Evolutionary conservation across 2,888 invertebrate species (phyloP).

Genomic region (Nemurella pictetii): DNA sequence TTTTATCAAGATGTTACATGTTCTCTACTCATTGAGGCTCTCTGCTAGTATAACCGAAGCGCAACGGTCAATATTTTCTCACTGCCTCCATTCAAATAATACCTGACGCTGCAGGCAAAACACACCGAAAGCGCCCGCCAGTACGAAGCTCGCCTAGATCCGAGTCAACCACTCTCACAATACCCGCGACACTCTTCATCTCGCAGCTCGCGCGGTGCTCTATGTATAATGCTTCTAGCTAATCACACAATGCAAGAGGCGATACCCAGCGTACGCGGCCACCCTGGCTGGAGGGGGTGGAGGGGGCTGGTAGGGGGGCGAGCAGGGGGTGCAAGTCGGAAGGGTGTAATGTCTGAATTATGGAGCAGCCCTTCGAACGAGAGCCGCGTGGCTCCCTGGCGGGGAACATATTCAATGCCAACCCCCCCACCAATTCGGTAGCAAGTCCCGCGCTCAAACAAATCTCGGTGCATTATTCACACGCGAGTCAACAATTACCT

Average conservation of each 20-base stretch:
- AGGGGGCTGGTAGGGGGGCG: not conserved
- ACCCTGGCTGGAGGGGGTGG: not conserved
- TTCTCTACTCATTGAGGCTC: no score
- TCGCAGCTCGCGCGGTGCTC: not conserved
- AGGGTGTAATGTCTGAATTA: conserved; percentile 27
- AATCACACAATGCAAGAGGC: not conserved
- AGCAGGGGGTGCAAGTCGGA: not conserved
- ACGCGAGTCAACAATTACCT: conserved; percentile 26
- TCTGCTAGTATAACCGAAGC: no score
- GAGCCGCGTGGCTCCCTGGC: not conserved
- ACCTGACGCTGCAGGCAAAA: no score
- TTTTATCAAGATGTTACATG: no score
- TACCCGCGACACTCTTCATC: not conserved
- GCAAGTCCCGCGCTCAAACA: not conserved
- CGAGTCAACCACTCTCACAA: not conserved
- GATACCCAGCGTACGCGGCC: not conserved
- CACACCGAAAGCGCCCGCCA: no score
- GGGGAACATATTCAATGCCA: not conserved
- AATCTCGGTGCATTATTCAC: conserved; percentile 30
- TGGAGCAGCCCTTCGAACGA: not conserved
- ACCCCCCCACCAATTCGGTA: not conserved
- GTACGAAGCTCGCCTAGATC: no score
- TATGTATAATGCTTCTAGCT: not conserved
- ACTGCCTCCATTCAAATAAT: no score
- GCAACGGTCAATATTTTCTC: no score